Percentiles rank a stretch among this genome's conserved stretches.
phyloP scores from a whole-genome alignment of 2,797 vertebrate species.

The Rhynchonycteris naso region DNA sequence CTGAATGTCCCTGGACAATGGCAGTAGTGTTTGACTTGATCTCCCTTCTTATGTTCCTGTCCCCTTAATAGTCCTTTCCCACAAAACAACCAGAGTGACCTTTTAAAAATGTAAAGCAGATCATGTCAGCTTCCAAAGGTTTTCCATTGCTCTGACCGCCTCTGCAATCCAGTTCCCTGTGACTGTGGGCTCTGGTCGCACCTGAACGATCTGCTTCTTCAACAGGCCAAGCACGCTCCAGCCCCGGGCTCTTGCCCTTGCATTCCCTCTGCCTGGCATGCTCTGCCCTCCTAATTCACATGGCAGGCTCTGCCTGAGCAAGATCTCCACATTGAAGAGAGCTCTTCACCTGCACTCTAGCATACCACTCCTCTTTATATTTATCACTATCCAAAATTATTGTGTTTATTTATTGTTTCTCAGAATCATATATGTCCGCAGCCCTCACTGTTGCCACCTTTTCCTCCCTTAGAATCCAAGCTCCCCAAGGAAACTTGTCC shows the following conservation, averaged over 20 bases:
- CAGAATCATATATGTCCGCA: not conserved
- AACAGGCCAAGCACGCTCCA: fast-evolving
- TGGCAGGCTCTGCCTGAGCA: not conserved
- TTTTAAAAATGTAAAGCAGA: not conserved
- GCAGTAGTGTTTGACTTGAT: not conserved
- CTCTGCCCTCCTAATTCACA: not conserved
- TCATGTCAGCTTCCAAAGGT: not conserved
- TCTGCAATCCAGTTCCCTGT: fast-evolving
- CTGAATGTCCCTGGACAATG: not conserved
- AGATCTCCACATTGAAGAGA: not conserved
- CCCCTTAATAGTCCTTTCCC: not conserved
- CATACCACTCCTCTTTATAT: not conserved
- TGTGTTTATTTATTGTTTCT: not conserved
- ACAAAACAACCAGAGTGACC: not conserved
- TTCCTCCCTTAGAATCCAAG: not conserved
- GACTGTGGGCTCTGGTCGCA: too few species aligned
- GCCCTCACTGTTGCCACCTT: fast-evolving
- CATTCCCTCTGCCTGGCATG: too few species aligned
- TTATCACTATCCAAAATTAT: not conserved
- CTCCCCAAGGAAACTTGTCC: not conserved
- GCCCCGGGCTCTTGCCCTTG: too few species aligned
- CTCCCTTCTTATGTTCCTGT: not conserved
- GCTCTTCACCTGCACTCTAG: not conserved
- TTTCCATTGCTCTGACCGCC: not conserved
- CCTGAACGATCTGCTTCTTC: not conserved